Percentiles rank a stretch among this genome's conserved stretches.
phyloP scores from a whole-genome alignment of 2,888 invertebrate species.

The Sesia bembeciformis region DNA sequence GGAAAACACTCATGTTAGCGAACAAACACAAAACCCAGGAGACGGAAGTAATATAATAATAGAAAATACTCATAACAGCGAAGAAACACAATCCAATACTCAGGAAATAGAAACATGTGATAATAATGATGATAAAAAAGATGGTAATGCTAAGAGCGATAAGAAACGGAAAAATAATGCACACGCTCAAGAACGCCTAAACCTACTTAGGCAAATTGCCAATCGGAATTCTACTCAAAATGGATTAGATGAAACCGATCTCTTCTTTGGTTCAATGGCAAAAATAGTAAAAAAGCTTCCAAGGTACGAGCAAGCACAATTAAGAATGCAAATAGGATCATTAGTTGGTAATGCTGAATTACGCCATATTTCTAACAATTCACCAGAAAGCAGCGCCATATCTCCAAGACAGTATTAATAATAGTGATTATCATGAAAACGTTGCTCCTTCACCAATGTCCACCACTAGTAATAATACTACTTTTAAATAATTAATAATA shows the following conservation, averaged over 20 bases:
- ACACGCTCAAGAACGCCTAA: constrained; percentile 8
- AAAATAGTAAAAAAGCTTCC: constrained; percentile 28
- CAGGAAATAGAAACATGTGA: background rate
- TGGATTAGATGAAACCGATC: constrained; percentile 19
- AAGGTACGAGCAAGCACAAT: constrained; percentile 17
- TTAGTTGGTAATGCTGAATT: constrained; percentile 18
- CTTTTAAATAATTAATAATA: no score
- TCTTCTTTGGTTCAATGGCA: constrained; percentile 24
- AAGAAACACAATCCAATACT: background rate
- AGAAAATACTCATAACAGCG: background rate
- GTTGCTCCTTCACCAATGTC: constrained; percentile 3
- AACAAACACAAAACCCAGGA: constrained; percentile 1
- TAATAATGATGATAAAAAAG: background rate
- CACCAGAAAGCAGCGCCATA: background rate
- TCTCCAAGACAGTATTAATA: background rate
- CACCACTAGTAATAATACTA: no score
- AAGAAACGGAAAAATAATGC: constrained; percentile 6
- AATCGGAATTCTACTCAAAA: constrained; percentile 6
- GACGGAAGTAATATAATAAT: background rate
- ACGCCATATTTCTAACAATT: constrained; percentile 6
- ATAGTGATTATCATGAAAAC: constrained; percentile 2
- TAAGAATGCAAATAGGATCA: constrained; percentile 20
- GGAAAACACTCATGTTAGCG: no score
- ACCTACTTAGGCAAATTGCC: constrained; percentile 1
- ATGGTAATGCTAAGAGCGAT: constrained; percentile 1